Evolutionary conservation across 2,113 vertebrate genomes (phyloP).

Genomic region (Typhlomys cinereus): DNA sequence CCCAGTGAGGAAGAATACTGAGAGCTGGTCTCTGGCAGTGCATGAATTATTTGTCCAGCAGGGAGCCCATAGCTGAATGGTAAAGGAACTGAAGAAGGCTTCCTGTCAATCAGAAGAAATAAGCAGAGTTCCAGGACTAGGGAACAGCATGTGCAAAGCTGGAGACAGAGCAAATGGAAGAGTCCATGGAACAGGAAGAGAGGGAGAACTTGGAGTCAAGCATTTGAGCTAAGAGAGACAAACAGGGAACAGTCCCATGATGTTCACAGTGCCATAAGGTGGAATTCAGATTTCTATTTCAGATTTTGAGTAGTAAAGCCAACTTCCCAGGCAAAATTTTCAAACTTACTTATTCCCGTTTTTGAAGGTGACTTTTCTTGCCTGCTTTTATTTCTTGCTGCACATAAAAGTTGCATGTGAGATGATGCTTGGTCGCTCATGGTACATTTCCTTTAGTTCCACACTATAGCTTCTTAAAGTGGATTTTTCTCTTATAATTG

Average conservation of each 20-base stretch:
- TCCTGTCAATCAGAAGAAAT: not conserved
- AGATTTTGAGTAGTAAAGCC: not conserved
- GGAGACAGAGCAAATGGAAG: not conserved
- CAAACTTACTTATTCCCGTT: not conserved
- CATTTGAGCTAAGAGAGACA: not conserved
- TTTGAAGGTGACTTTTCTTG: not conserved
- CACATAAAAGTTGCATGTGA: not conserved
- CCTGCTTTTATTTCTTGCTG: not conserved
- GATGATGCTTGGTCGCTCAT: not conserved
- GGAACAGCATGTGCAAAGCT: not conserved
- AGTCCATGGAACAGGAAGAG: not conserved
- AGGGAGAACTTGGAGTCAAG: not conserved
- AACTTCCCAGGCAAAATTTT: not conserved
- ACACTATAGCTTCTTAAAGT: not conserved
- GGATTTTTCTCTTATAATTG: not conserved
- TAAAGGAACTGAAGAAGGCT: not conserved
- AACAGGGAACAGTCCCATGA: not conserved
- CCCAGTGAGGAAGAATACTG: not conserved
- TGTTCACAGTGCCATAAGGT: not conserved
- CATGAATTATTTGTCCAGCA: not conserved
- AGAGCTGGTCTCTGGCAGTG: not conserved
- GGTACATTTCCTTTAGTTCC: not conserved
- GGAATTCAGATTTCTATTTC: not conserved
- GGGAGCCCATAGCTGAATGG: fast-evolving
- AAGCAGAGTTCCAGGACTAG: not conserved